Evolutionary conservation across 1,140 invertebrate genomes (phyloP).

Genomic region (Bilobella aurantiaca): DNA sequence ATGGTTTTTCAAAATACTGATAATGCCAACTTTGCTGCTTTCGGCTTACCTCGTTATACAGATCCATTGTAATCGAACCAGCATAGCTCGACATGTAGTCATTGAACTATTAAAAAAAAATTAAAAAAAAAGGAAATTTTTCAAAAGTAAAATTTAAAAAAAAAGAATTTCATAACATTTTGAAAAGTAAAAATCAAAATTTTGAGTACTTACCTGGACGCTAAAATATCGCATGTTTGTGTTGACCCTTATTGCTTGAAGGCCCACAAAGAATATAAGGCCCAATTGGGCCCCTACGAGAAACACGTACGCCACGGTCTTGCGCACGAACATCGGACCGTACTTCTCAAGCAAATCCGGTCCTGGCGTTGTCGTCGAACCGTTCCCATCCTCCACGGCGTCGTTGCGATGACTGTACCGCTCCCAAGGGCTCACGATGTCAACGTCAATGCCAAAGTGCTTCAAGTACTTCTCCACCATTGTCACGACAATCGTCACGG

Average conservation of each 20-base stretch:
- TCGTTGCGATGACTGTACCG: not conserved
- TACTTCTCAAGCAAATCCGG: not conserved
- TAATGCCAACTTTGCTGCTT: too few species aligned
- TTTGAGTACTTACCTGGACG: too few species aligned
- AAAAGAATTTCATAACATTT: too few species aligned
- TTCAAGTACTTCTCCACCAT: not conserved
- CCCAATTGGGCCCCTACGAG: not conserved
- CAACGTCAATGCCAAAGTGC: not conserved
- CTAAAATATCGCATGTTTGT: not conserved
- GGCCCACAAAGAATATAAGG: not conserved
- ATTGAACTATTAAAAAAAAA: too few species aligned
- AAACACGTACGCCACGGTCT: not conserved
- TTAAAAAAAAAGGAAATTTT: too few species aligned
- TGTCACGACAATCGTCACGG: not conserved
- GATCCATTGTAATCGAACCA: not conserved
- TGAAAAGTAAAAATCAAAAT: too few species aligned
- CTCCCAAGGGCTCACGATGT: not conserved
- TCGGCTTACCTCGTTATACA: not conserved
- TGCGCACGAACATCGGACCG: not conserved
- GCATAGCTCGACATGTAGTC: conserved; percentile 3
- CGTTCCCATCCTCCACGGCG: not conserved
- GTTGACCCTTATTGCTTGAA: not conserved
- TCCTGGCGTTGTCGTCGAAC: not conserved
- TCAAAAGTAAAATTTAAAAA: too few species aligned
- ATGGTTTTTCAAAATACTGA: not conserved